phyloP scores from a whole-genome alignment of 2,888 invertebrate genomes.

The Boloria euphrosyne region DNA sequence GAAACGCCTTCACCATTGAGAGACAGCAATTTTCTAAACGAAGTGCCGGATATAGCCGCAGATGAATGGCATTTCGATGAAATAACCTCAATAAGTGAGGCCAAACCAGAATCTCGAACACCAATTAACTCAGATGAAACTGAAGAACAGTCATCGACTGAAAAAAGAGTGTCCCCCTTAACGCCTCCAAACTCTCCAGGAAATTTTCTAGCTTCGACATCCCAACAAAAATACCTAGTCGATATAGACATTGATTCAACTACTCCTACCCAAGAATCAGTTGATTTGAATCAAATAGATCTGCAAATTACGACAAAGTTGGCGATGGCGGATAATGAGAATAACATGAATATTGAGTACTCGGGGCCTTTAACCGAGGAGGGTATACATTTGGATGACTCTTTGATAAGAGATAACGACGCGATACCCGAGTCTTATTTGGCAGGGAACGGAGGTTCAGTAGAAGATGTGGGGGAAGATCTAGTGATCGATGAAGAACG shows the following conservation, averaged over 20 bases:
- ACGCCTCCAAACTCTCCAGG: constrained; percentile 77
- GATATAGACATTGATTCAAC: constrained; percentile 57
- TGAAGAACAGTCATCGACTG: constrained; percentile 61
- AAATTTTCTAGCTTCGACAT: constrained; percentile 63
- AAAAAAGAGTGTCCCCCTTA: constrained; percentile 65
- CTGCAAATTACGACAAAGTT: constrained; percentile 73
- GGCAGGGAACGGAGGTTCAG: constrained; percentile 77
- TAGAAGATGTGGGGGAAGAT: constrained; percentile 79
- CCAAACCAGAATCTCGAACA: constrained; percentile 51
- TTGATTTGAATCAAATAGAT: constrained; percentile 72
- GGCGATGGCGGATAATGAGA: constrained; percentile 79
- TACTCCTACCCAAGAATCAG: constrained; percentile 47
- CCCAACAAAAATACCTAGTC: constrained; percentile 67
- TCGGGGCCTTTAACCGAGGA: constrained; percentile 70
- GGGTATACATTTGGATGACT: constrained; percentile 57
- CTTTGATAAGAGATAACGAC: constrained; percentile 54
- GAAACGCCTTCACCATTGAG: constrained; percentile 75
- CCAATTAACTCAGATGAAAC: constrained; percentile 52
- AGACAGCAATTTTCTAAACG: constrained; percentile 72
- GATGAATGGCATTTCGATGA: constrained; percentile 67
- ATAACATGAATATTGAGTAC: constrained; percentile 78
- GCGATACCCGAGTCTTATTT: constrained; percentile 61
- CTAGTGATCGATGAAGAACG: constrained; percentile 86
- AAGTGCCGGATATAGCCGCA: constrained; percentile 70
- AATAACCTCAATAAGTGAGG: constrained; percentile 55